Evolutionary conservation across 1,140 invertebrate genomes (phyloP).

Genomic region (Apis dorsata): DNA sequence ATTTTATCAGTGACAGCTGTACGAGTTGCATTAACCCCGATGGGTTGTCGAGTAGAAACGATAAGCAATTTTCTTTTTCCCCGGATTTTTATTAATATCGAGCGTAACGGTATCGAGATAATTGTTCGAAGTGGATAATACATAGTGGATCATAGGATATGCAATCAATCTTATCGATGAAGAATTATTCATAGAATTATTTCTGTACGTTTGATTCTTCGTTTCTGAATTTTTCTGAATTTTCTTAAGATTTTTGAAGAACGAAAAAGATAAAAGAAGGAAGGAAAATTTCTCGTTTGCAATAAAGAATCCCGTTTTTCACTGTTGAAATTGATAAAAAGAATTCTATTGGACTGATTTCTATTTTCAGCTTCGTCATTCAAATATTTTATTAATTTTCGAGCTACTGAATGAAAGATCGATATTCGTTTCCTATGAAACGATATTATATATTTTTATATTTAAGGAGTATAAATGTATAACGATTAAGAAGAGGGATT

Average conservation of each 20-base stretch:
- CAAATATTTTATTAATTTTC: background rate
- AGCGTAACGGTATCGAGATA: background rate
- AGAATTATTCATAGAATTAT: no score
- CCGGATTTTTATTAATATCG: background rate
- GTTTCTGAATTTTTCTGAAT: no score
- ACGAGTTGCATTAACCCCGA: background rate
- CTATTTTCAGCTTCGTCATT: background rate
- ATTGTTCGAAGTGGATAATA: background rate
- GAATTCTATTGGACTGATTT: no score
- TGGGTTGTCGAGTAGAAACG: background rate
- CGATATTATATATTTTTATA: background rate
- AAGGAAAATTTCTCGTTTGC: no score
- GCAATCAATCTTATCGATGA: no score
- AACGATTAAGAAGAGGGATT: no score
- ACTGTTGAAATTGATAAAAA: no score
- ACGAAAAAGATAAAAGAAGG: no score
- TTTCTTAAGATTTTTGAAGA: no score
- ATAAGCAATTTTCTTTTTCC: background rate
- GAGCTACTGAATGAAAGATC: background rate
- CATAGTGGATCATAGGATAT: no score
- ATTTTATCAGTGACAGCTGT: slow-evolving; percentile 53
- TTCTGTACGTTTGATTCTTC: no score
- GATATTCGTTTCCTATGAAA: background rate
- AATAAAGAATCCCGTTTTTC: no score
- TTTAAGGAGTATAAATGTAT: background rate